phyloP scores from a whole-genome alignment of 2,888 invertebrate species.

The Galeruca laticollis region DNA sequence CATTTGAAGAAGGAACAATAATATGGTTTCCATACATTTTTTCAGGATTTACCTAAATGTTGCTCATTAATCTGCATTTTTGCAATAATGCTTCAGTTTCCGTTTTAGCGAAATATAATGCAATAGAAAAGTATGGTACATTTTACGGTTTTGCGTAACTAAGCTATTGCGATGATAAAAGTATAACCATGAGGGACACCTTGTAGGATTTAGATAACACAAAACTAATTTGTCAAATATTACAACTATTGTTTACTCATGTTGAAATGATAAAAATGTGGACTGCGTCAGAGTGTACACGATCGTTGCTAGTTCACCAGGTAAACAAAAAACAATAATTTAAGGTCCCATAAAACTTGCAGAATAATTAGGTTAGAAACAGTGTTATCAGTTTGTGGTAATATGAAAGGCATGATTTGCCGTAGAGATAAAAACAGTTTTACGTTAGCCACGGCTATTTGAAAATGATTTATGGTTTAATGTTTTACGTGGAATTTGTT shows the following conservation, averaged over 20 bases:
- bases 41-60: no score
- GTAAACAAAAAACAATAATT: conserved; percentile 37
- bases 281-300: conserved; percentile 18
- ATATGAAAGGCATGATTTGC: conserved; percentile 33
- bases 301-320: not conserved
- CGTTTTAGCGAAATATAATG: no score
- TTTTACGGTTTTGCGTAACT: no score
- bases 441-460: conserved; percentile 25
- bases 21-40: no score
- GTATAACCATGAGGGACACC: not conserved
- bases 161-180: not conserved
- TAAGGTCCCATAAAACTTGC: conserved; percentile 34
- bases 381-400: conserved; percentile 30
- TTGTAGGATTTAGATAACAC: conserved; percentile 19
- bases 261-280: conserved; percentile 21
- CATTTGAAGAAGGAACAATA: no score
- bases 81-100: no score
- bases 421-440: conserved; percentile 29
- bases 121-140: no score
- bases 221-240: conserved; percentile 13
- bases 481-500: conserved; percentile 11
- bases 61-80: no score
- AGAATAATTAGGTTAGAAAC: conserved; percentile 35
- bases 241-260: conserved; percentile 22
- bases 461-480: conserved; percentile 26